A percentile compares a stretch with the other conserved stretches of the same genome.
Evolutionary conservation across 1,140 invertebrate species (phyloP).

Genomic region (Olivierus martensii): DNA sequence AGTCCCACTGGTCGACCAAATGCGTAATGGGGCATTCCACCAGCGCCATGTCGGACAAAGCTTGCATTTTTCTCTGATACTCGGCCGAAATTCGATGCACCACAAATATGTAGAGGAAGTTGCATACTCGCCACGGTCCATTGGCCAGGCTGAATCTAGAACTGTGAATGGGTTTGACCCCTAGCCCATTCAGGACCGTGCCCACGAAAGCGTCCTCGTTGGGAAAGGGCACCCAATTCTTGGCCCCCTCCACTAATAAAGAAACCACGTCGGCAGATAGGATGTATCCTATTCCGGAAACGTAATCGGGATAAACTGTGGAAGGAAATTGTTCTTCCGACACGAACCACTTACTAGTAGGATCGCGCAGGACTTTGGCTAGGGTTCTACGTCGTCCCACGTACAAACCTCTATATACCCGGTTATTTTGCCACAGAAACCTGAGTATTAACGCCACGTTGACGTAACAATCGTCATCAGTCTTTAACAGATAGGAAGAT

Average conservation of each 20-base stretch:
- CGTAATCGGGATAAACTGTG: constrained; percentile 6
- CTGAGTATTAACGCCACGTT: constrained; percentile 31
- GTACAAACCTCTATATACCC: constrained; percentile 1
- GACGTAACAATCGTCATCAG: constrained; percentile 74
- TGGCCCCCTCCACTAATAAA: not conserved
- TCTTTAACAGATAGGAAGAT: constrained; percentile 59
- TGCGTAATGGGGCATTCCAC: not conserved
- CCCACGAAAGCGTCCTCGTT: constrained; percentile 16
- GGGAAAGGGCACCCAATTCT: not conserved
- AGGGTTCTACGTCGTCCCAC: constrained; percentile 1
- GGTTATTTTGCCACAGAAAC: constrained; percentile 1
- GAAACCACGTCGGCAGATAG: constrained; percentile 3
- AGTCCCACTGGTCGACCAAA: constrained; percentile 1
- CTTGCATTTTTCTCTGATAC: not conserved
- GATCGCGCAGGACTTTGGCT: constrained; percentile 6
- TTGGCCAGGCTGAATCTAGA: constrained; percentile 3
- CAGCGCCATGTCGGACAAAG: not conserved
- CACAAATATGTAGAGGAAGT: constrained; percentile 10
- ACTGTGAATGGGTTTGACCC: constrained; percentile 6
- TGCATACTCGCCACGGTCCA: constrained; percentile 4
- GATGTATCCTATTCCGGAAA: constrained; percentile 9
- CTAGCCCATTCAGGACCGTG: not conserved
- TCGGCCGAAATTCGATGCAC: not conserved
- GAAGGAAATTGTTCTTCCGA: not conserved
- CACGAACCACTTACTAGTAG: constrained; percentile 7